Conservation (phyloP, 2,888 invertebrate genomes). For the Cheilosia grossa region DNA sequence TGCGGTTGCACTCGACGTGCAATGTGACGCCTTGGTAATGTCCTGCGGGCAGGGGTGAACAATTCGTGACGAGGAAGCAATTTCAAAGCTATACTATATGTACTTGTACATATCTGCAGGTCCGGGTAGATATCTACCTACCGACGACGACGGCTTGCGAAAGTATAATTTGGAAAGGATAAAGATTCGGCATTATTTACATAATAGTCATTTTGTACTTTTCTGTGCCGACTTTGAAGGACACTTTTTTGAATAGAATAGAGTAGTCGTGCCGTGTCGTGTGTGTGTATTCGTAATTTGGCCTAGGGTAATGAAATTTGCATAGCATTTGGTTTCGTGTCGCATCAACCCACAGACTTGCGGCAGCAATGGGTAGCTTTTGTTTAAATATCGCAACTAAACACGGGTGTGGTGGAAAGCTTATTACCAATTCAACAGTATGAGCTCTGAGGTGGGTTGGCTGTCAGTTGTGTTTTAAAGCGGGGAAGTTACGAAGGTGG, state of each 20-base stretch:
- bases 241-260: conserved; percentile 24
- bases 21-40: conserved; percentile 7
- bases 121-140: no score
- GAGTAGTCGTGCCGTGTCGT: not conserved
- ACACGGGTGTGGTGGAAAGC: conserved; percentile 35
- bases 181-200: conserved; percentile 28
- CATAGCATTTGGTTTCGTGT: conserved; percentile 49
- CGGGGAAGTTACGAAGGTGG: conserved; percentile 10
- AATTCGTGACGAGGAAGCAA: not conserved
- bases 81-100: not conserved
- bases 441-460: no score
- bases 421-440: not conserved
- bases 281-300: conserved; percentile 28
- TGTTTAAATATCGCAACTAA: conserved; percentile 10
- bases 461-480: not conserved
- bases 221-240: conserved; percentile 20
- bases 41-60: not conserved
- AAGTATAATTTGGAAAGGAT: conserved; percentile 2
- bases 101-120: no score
- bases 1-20: conserved; percentile 1
- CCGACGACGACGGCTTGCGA: not conserved
- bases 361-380: conserved; percentile 45
- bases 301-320: conserved; percentile 60
- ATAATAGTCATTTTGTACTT: conserved; percentile 32
- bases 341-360: conserved; percentile 54